Evolutionary conservation across 2,888 invertebrate genomes (phyloP), one percentile per base, ranked within the genome.

Genomic region (Tenthredo livida): DNA sequence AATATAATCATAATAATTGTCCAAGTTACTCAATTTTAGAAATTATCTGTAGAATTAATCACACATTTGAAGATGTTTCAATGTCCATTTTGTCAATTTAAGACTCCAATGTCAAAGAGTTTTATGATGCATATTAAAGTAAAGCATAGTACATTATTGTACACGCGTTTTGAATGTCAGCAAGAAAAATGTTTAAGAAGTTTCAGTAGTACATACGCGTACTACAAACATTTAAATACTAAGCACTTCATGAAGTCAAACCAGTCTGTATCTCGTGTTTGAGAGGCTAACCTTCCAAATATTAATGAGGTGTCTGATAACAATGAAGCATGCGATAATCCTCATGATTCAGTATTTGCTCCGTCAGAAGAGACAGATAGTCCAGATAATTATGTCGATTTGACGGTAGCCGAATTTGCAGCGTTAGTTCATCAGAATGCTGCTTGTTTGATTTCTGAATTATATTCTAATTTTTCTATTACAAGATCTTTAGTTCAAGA

Each of bases 21-120:
- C 70, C 70, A 70, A 33, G 70, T 37, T 33, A 70, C 33, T 15
- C 17, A 70, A 65, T 65, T 70, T 70, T 3, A 10, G 9, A 9
- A 40, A 40, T n/a, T 0, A 3, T 80, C n/a, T 50, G 7, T 61
- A 50, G 54, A n/a, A 17, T 17, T 65, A 47, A 78, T 29, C 80
- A 80, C 25, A 43, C 25, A 29, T 72, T 40, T 29, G 10, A 40
- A 7, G 4, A 85, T 85, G 85, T 85, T 80, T 84, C 72, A 77
- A 43, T 86, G 86, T 73, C 78, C 84, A 40, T 65, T 61, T 75
- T 86, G 86, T 40, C 58, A 70, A 25, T 40, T 21, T 61, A 12
- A 37, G n/a, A 77, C 85, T 47, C 70, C 72, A 47, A 43, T 72
- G 21, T 9, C 37, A 9, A 37, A 37, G 21, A n/a, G 40, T 72